Base-by-base conservation (phyloP, 2,888 invertebrate genomes). In the Drosophila kanekoi region DNA sequence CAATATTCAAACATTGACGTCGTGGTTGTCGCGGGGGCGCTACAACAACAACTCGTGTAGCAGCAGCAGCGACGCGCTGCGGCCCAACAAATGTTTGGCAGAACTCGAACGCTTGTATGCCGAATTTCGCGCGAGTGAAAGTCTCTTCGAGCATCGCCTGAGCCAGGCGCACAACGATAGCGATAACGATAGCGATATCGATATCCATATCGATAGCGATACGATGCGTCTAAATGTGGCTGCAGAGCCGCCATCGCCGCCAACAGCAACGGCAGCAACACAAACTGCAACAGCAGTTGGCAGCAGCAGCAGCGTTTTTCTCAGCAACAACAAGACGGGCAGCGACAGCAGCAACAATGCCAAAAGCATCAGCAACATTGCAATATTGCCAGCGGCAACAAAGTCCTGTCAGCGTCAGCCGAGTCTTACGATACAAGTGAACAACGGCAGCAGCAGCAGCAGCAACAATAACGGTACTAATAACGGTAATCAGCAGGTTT, bases 391-490 rank as follows among this genome's bases (percentile, higher is more conserved):
- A 43, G 47, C 72, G 63, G 74, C 76, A 71, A 43, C 69, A 49
- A 86, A 79, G 72, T 82, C 79, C 71, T 90, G 89, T 79, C 85
- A 88, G 60, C 83, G 82, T 65, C 90, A 91, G 72, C 91, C 92
- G 45, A 92, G 91, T 79, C 82, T 92, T 72, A 92, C 92, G 65
- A 92, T 92, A 80, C 91, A 92, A 87, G 92, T 92, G 65, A 92
- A 92, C 82, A 91, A 88, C 57, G 86, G 18, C 53, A 73, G 47
- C 68, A 78, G 65, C 52, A 72, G 57, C 37, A 67, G 78, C 72
- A 77, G 54, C 68, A 81, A 67, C 57, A 81, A 68, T 63, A 77
- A 77, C 71, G 72, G 71, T 69, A 60, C 56, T 58, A 77, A 66
- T 68, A 87, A 79, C 72, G 77, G 67, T 63, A 67, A 72, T 64